Base-by-base conservation (phyloP, 2,797 vertebrate genomes). In the Myotis planiceps region DNA sequence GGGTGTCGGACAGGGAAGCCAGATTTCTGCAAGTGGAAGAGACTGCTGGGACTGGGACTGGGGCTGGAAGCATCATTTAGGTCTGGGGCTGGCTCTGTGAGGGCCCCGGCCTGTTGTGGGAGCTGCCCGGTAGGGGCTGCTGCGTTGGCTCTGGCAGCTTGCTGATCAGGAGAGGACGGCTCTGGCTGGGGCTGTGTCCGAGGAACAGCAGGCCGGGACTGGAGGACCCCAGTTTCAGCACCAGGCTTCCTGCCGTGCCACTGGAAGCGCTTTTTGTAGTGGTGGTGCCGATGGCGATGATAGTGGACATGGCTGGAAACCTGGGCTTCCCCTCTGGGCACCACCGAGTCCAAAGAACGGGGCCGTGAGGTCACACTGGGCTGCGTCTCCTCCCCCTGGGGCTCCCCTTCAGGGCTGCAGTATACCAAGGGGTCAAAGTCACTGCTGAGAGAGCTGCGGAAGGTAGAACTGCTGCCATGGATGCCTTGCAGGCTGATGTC, bases 401-500 rank as follows among this genome's bases (percentile, higher is more conserved):
- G 94, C 0, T 1, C 95, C 79, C 96, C 97, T 49, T 99, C 98
- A 0, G 99, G 98, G 95, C 99, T 99, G 9, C 99, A 99, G 98
- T 99, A 99, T 68, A 99, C 99, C 0, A 99, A 99, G 0, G 99
- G 99, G 88, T 99, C 99, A 0, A 99, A 99, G 98, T 99, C 99
- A 0, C 99, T 99, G 98, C 99, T 99, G 96, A 99, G 99, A 34
- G 99, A 99, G 98, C 99, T 99, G 89, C 99, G 99, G 98, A 99
- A 99, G 0, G 99, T 99, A 96, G 99, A 99, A 96, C 99, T 99
- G 99, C 99, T 99, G 97, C 99, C 99, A 0, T 99, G 99, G 92
- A 99, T 99, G 39, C 99, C 99, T 96, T 99, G 99, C 94, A 99
- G 98, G 92, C 99, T 99, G 93, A 99, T 45, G 0, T 99, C 99